These are phyloP conservation scores for Drosophila leontia DNA, from an alignment of 1,140 invertebrate species.

Conservation along the genomic window DNA sequence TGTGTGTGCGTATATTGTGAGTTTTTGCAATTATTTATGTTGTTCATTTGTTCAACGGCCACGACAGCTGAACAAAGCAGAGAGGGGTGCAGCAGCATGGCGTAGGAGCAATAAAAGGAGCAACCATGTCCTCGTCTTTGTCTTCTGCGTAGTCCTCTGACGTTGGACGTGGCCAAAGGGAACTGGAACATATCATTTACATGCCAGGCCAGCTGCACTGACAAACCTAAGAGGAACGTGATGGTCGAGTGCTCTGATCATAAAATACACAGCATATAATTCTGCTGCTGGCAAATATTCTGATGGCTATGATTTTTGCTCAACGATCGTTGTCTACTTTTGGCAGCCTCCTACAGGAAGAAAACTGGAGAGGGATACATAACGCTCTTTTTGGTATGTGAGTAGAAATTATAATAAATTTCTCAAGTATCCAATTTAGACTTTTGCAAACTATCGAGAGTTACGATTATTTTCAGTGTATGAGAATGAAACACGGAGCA, in stretches of 20 bases:
- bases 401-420: neutral
- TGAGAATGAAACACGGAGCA: slow-evolving; percentile 24
- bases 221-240: slow-evolving; percentile 12
- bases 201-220: slow-evolving; percentile 66
- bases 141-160: slow-evolving; percentile 23
- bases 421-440: neutral
- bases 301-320: neutral
- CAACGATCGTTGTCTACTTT: neutral
- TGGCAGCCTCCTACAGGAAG: no score
- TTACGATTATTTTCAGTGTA: slow-evolving; percentile 6
- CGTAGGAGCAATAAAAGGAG: slow-evolving; percentile 58
- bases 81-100: slow-evolving; percentile 34
- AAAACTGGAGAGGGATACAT: no score
- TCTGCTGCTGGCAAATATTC: neutral
- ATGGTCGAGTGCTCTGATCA: slow-evolving; percentile 1
- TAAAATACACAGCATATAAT: slow-evolving; percentile 1
- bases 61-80: slow-evolving; percentile 75
- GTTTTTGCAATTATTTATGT: slow-evolving; percentile 83
- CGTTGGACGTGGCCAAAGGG: slow-evolving; percentile 75
- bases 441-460: no score
- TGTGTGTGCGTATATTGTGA: slow-evolving; percentile 42
- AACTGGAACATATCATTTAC: slow-evolving; percentile 83
- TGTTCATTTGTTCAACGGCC: slow-evolving; percentile 82
- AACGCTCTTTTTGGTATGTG: neutral
- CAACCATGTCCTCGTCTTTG: slow-evolving; percentile 29